A percentile compares a stretch with the other conserved stretches of the same genome.
Conservation (phyloP, 2,888 invertebrate genomes). For the Chesias legatella region DNA sequence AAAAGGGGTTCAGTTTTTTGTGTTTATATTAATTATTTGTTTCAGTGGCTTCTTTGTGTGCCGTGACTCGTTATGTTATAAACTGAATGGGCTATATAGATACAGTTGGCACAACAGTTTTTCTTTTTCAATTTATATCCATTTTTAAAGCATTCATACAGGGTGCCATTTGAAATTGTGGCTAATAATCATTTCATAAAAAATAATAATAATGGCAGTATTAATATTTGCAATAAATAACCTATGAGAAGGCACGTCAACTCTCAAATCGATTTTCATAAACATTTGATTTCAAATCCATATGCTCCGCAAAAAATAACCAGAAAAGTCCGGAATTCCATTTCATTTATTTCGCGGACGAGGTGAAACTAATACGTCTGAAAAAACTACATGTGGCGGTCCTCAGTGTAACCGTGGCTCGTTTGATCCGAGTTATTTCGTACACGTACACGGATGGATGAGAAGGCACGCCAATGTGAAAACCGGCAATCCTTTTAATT, state of each 20-base stretch:
- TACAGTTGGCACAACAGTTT: too few relatives aligned
- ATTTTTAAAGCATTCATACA: too few relatives aligned
- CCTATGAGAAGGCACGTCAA: too few relatives aligned
- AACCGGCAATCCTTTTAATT: slow-evolving; percentile 64
- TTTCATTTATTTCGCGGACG: slow-evolving; percentile 13
- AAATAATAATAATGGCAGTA: too few relatives aligned
- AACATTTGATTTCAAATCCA: too few relatives aligned
- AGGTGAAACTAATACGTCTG: slow-evolving; percentile 30
- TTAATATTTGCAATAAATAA: too few relatives aligned
- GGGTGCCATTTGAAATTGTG: too few relatives aligned
- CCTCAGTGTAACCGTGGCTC: slow-evolving; percentile 52
- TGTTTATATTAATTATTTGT: slow-evolving; percentile 62
- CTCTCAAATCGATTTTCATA: too few relatives aligned
- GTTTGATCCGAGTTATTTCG: slow-evolving; percentile 63
- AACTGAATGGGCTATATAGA: slow-evolving; percentile 5
- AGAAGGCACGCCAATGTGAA: slow-evolving; percentile 28
- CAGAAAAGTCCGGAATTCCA: slow-evolving; percentile 7
- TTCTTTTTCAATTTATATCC: not conserved
- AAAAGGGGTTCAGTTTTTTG: slow-evolving; percentile 60
- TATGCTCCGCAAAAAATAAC: slow-evolving; percentile 8
- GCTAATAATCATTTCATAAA: too few relatives aligned
- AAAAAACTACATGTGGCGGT: slow-evolving; percentile 45
- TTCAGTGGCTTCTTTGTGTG: slow-evolving; percentile 36
- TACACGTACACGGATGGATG: slow-evolving; percentile 24
- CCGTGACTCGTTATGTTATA: slow-evolving; percentile 18